Evolutionary conservation across 2,113 vertebrate genomes (phyloP).

Genomic region (Channa maculata): DNA sequence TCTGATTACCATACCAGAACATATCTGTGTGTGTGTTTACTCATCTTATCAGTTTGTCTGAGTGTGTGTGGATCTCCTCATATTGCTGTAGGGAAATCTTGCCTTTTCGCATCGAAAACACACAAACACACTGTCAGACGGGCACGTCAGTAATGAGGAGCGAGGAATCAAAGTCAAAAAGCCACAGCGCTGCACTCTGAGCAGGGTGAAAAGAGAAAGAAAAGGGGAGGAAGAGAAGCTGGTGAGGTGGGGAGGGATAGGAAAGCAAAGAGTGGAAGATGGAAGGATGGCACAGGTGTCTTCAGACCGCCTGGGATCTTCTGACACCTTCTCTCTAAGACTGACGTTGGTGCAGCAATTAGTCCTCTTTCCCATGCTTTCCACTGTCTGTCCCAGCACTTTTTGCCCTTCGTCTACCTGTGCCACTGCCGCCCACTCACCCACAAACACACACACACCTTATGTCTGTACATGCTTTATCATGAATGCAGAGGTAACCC

Average conservation of each 20-base stretch:
- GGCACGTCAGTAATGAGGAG: constrained; percentile 80
- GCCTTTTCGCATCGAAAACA: constrained; percentile 58
- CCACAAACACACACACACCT: no score
- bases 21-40: constrained; percentile 72
- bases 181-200: constrained; percentile 65
- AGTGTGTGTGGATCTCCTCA: constrained; percentile 62
- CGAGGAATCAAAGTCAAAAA: constrained; percentile 77
- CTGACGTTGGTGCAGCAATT: constrained; percentile 78
- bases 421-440: no score
- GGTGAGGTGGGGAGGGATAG: constrained; percentile 52
- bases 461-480: no score
- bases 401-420: constrained; percentile 35
- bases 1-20: constrained; percentile 80
- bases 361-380: constrained; percentile 65
- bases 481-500: no score
- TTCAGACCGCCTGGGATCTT: constrained; percentile 71
- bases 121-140: constrained; percentile 53
- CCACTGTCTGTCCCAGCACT: constrained; percentile 48
- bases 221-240: constrained; percentile 56
- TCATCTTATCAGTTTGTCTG: constrained; percentile 71
- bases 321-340: constrained; percentile 74
- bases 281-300: constrained; percentile 71
- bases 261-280: constrained; percentile 50
- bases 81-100: constrained; percentile 67
- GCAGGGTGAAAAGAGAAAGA: constrained; percentile 47